phyloP scores from a whole-genome alignment of 2,113 vertebrate genomes.

The Dasyornis broadbenti region DNA sequence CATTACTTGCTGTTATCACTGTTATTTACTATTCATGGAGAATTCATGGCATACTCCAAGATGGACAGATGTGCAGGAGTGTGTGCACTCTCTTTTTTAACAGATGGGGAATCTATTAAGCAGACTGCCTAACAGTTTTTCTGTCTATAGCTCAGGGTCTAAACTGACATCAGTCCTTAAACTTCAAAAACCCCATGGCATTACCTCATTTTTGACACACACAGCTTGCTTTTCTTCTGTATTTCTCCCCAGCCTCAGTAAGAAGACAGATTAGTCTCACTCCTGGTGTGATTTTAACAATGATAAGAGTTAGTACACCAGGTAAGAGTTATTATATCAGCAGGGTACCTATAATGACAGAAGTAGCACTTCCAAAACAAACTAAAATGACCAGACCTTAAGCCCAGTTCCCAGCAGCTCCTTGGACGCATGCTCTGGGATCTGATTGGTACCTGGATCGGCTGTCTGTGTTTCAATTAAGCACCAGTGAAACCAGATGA shows the following conservation, averaged over 20 bases:
- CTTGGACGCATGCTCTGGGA: neutral
- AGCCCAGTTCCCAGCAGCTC: neutral
- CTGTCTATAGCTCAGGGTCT: neutral
- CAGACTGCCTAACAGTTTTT: neutral
- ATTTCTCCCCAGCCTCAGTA: neutral
- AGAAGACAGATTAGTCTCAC: neutral
- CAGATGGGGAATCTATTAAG: neutral
- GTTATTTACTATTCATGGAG: neutral
- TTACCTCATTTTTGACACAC: neutral
- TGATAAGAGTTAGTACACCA: neutral
- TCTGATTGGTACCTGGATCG: neutral
- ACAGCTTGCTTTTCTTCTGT: neutral
- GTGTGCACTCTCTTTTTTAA: neutral
- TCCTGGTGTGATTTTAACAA: neutral
- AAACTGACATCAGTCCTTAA: neutral
- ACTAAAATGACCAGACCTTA: neutral
- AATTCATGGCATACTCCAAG: neutral
- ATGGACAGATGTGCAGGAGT: neutral
- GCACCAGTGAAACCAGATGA: neutral
- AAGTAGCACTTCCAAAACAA: neutral
- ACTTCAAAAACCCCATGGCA: neutral
- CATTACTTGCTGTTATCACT: neutral
- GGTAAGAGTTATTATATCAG: neutral
- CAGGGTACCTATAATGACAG: neutral
- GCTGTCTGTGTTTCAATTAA: neutral